Evolutionary conservation across 2,113 vertebrate species (phyloP), one percentile per base, ranked within the genome.

Genomic region (Neodon shergylaensis): DNA sequence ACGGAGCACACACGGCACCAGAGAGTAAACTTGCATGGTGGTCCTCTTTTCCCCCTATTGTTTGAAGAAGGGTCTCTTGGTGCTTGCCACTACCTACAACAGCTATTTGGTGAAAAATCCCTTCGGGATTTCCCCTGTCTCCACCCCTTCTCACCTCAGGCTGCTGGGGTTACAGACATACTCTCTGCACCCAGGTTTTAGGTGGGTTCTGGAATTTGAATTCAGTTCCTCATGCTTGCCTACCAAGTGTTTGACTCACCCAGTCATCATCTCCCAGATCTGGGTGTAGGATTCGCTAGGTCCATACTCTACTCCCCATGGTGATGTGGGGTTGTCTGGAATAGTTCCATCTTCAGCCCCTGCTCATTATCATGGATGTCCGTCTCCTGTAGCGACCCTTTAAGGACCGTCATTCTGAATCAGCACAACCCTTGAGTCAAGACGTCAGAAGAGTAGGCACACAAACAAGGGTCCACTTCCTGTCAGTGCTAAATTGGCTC

Each of bases 231-330:
- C 42, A 6, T 12, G 39, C 39, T 85, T 76, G 12, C 11, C 26
- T 13, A 28, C 21, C 21, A 76, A 76, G 24, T 47, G 73, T 76
- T 42, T 74, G 44, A 44, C n/a, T 42, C 39, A 44, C 5, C 6
- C 4, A 76, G 42, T 52, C 49, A 52, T 28, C 72, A 24, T 42
- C n/a, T 39, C 72, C 19, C n/a, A 77, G 77, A 17, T 54, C 31
- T 79, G 31, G 28, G 11, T 2, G 0, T 3, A 9, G 5, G 7
- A 19, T 4, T 63, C 24, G 2, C 8, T 3, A 74, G 88, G 47
- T 8, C 4, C 0, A 0, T 17, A 2, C 0, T 47, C 77, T 44
- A 19, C 17, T 36, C 10, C 31, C 0, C 0, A 7, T 26, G 14
- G 10, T 66, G n/a, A 7, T 1, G 3, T 1, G 0, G 24, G 39